Evolutionary conservation across 1,140 invertebrate species (phyloP), one percentile per base, ranked within the genome.

Genomic region (Saccostrea echinata): DNA sequence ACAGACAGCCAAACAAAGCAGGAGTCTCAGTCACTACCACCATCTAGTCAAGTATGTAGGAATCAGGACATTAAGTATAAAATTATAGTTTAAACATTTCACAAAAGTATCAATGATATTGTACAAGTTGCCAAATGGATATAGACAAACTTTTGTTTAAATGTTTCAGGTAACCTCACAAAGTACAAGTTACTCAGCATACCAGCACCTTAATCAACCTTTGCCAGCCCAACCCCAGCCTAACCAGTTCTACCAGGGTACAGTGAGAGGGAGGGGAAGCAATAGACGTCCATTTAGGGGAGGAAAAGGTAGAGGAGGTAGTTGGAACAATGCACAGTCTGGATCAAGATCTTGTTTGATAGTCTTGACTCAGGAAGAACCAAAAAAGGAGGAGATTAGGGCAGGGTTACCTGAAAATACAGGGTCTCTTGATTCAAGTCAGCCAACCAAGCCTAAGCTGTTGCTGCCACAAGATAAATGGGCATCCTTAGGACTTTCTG

Each of bases 381-480:
- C 27, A n/a, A 85, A 52, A 12, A 76, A 71, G 84, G 61, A n/a
- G 16, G 35, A 35, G 21, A 9, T 11, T 9, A 11, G 43, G 21
- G 52, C 16, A 55, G 52, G 21, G 8, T 16, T 53, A 52, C 24
- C 3, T 21, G 12, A 51, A n/a, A 51, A 68, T n/a, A 52, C n/a
- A 53, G 84, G 33, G 11, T 1, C 35, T 76, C 18, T 53, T 43
- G 16, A 84, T 21, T 35, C 24, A 33, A 35, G 61, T 16, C 51
- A 21, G 16, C 13, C 35, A 9, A 30, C 64, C 1, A 88, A 86
- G 68, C 80, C 87, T 9, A 24, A 83, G n/a, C 43, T 89, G 33
- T 30, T 89, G 18, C 84, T 86, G 43, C 88, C 88, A 3, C 88
- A 89, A 61, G 88, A 89, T 76, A 89, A 86, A 85, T 89, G 88